These are phyloP conservation scores for Tetramorium alpestre DNA, from an alignment of 1,140 invertebrate genomes.

Conservation along the genomic window DNA sequence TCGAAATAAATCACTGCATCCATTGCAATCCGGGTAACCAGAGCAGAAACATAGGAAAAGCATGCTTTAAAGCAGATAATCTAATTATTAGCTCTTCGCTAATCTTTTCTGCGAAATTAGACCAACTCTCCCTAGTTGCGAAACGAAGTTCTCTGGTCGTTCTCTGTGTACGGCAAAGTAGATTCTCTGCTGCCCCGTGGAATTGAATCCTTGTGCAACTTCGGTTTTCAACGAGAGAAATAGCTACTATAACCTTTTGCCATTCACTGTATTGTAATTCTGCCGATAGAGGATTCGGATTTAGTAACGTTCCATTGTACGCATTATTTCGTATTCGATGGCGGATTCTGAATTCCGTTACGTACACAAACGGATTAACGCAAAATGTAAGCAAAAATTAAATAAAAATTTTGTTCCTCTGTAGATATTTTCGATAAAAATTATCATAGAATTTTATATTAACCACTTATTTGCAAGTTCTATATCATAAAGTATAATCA, in stretches of 20 bases:
- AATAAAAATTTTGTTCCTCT: conserved; percentile 10
- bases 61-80: conserved; percentile 71
- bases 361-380: conserved; percentile 17
- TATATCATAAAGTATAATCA: conserved; percentile 1
- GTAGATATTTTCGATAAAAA: conserved; percentile 36
- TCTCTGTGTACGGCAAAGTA: conserved; percentile 51
- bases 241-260: conserved; percentile 45
- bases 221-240: conserved; percentile 50
- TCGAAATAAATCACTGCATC: conserved; percentile 11
- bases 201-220: conserved; percentile 67
- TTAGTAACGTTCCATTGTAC: conserved; percentile 13
- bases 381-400: not conserved
- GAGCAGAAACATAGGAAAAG: conserved; percentile 50
- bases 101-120: conserved; percentile 74
- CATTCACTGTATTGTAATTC: conserved; percentile 47
- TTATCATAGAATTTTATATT: not conserved
- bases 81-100: conserved; percentile 71
- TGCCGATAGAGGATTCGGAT: conserved; percentile 44
- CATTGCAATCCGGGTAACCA: conserved; percentile 5
- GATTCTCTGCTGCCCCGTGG: conserved; percentile 31
- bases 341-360: conserved; percentile 27
- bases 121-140: conserved; percentile 63
- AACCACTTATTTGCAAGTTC: not conserved
- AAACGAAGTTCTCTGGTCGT: conserved; percentile 45
- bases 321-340: conserved; percentile 37